Percentiles rank a stretch among this genome's conserved stretches.
phyloP scores from a whole-genome alignment of 1,140 invertebrate genomes.

The Megalopta genalis region DNA sequence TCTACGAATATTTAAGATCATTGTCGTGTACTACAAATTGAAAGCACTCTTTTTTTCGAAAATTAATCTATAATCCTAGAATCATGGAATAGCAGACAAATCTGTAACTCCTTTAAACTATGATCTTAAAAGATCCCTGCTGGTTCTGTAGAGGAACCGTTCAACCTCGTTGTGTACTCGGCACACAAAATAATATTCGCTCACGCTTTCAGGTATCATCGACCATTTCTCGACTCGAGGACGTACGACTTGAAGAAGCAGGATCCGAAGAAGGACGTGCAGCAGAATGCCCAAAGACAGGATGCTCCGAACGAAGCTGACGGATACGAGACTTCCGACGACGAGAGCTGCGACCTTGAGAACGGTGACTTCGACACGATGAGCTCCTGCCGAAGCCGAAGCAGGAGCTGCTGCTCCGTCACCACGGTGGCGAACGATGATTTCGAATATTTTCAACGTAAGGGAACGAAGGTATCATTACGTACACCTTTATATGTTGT shows the following conservation, averaged over 20 bases:
- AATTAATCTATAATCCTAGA: too few relatives aligned
- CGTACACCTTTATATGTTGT: neutral
- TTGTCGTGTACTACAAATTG: too few relatives aligned
- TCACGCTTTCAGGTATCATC: conserved; percentile 56
- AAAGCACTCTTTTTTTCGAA: too few relatives aligned
- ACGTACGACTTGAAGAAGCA: conserved; percentile 72
- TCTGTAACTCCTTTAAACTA: too few relatives aligned
- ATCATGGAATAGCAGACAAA: neutral
- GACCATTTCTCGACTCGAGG: conserved; percentile 63
- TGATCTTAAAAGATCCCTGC: too few relatives aligned
- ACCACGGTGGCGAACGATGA: conserved; percentile 85
- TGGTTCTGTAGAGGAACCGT: too few relatives aligned
- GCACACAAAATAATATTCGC: too few relatives aligned
- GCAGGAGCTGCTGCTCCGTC: conserved; percentile 81
- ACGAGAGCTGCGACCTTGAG: conserved; percentile 77
- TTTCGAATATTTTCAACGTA: conserved; percentile 83
- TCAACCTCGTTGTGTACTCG: too few relatives aligned
- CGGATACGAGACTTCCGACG: conserved; percentile 78
- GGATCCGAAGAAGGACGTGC: conserved; percentile 25
- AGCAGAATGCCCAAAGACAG: conserved; percentile 44
- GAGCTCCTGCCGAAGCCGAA: conserved; percentile 82
- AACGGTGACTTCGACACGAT: conserved; percentile 75
- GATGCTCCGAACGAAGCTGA: conserved; percentile 47
- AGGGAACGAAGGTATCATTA: conserved; percentile 69
- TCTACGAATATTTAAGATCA: too few relatives aligned